Base-by-base conservation (phyloP, 2,888 invertebrate genomes). In the Philonicus albiceps region DNA sequence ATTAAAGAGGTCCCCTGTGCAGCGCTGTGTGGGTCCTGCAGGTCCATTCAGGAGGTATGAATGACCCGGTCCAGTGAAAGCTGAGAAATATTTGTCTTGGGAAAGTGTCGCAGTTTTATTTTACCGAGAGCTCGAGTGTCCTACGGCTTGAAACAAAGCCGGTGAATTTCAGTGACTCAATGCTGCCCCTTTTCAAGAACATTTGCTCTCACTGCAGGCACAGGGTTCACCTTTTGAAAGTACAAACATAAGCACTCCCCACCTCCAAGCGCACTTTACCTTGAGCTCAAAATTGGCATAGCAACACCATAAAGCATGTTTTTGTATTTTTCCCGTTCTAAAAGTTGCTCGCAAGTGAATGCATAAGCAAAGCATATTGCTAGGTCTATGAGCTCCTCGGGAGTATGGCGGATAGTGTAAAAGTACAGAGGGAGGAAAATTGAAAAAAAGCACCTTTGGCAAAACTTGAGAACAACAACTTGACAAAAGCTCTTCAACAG, bases 401-500 rank as follows among this genome's bases (percentile, higher is more conserved):
- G 34, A 43, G 43, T 13, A 55, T 8, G 34, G 11, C 37, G 43
- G 80, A 86, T 86, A 86, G 86, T 83, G 55, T 87, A 86, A 86
- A 86, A 86, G 87, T 87, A 83, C 86, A 87, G 76, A 87, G 53
- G 80, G 53, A 49, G 64, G 64, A 84, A 78, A 83, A 85, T 83
- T 86, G 78, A 85, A 85, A 85, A 74, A 85, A 74, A 85, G 84
- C 84, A 81, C 85, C 74, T 73, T 87, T 87, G 83, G 76, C 49
- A 53, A 87, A 86, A 78, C 75, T 87, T 86, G 83, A 87, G 86
- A 85, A 86, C 86, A 87, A 86, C 86, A 87, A 87, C 87, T 86
- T 87, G 87, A 87, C 87, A 87, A 87, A 86, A 87, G 86, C 87
- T 86, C 87, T 87, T 87, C 80, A 87, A 19, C 19, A 73, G 80